Percentiles rank a stretch among this genome's conserved stretches.
Evolutionary conservation across 2,113 vertebrate genomes (phyloP).

Genomic region (Nymphicus hollandicus): DNA sequence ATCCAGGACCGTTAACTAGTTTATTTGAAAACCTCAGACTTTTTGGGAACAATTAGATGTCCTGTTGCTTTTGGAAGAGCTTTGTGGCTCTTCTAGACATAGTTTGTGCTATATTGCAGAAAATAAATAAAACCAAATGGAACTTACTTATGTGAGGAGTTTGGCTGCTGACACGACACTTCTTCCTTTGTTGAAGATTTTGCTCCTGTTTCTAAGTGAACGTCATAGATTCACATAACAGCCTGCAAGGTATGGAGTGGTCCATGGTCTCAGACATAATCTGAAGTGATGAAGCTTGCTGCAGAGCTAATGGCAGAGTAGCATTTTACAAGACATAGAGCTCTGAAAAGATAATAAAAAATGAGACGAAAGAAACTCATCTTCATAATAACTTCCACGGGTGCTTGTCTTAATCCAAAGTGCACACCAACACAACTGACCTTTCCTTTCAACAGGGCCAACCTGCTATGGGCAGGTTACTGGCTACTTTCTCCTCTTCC

Average conservation of each 20-base stretch:
- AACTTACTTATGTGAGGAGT: constrained; percentile 7
- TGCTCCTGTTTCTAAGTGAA: background rate
- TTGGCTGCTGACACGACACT: background rate
- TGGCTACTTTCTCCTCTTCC: background rate
- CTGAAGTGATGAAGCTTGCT: background rate
- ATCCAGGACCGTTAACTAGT: background rate
- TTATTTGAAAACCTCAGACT: background rate
- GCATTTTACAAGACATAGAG: background rate
- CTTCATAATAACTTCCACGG: background rate
- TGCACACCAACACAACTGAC: background rate
- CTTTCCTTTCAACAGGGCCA: background rate
- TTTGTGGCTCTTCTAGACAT: accelerated
- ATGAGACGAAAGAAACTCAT: background rate
- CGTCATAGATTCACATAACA: background rate
- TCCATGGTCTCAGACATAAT: background rate
- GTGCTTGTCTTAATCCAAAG: background rate
- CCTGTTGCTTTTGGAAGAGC: background rate
- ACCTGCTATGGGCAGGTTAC: accelerated
- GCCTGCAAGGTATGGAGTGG: background rate
- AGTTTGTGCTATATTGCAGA: background rate
- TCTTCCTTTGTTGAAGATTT: background rate
- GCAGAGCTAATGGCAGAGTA: background rate
- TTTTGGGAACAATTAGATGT: background rate
- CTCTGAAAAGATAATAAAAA: background rate
- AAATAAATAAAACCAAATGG: background rate